Evolutionary conservation across 2,797 vertebrate genomes (phyloP).

Genomic region (Setipinna tenuifilis): DNA sequence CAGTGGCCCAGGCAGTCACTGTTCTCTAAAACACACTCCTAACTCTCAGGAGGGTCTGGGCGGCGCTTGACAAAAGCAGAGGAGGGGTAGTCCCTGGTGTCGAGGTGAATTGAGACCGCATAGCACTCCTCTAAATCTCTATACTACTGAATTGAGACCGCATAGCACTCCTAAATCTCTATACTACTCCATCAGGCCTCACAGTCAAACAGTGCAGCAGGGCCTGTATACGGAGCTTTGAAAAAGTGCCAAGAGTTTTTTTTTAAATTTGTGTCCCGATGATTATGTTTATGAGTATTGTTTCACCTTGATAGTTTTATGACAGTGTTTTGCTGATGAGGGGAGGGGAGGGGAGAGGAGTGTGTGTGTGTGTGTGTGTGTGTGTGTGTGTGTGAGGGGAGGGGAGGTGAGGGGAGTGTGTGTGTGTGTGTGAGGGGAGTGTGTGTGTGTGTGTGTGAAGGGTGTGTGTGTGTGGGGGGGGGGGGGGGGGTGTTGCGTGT

Average conservation of each 20-base stretch:
- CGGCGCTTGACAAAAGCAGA: too few species aligned
- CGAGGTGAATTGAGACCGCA: too few species aligned
- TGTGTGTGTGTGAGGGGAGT: background rate
- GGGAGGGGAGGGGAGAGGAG: background rate
- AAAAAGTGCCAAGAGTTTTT: background rate
- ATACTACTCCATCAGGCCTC: background rate
- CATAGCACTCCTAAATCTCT: too few species aligned
- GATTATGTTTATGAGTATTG: constrained; percentile 28
- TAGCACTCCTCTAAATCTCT: too few species aligned
- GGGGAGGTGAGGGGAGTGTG: constrained; percentile 32
- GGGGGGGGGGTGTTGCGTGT: constrained; percentile 34
- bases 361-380: constrained; percentile 15
- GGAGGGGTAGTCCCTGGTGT: too few species aligned
- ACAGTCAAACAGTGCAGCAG: background rate
- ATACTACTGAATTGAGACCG: too few species aligned
- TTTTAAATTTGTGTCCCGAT: background rate
- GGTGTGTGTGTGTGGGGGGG: constrained; percentile 11
- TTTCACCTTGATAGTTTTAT: constrained; percentile 46
- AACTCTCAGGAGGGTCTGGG: too few species aligned
- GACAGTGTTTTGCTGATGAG: constrained; percentile 26
- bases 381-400: background rate
- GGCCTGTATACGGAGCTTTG: background rate
- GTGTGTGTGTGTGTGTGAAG: background rate
- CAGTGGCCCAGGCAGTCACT: too few species aligned
- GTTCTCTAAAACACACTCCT: too few species aligned